Conservation (phyloP, 2,888 invertebrate species). For the Escarpia spicata region DNA sequence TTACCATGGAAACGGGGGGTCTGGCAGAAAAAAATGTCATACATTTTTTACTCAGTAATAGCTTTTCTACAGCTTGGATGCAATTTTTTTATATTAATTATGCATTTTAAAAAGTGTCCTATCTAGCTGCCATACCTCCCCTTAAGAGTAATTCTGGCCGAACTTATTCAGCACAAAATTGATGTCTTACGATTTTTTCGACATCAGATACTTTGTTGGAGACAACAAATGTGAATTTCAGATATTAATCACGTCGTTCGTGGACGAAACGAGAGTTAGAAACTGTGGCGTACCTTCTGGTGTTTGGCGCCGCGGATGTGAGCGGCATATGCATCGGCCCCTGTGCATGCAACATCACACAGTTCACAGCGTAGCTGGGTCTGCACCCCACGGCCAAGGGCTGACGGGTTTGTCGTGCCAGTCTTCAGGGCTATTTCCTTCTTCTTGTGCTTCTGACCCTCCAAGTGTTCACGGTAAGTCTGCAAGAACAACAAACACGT, state of each 20-base stretch:
- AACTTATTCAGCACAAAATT: no score
- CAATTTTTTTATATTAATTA: no score
- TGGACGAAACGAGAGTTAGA: neutral
- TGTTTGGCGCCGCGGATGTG: conserved; percentile 98
- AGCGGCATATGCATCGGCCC: conserved; percentile 97
- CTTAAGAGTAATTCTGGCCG: no score
- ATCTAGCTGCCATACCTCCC: no score
- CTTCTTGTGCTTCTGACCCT: conserved; percentile 99
- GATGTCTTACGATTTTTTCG: no score
- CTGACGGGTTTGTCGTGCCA: conserved; percentile 45
- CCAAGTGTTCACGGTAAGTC: conserved; percentile 94
- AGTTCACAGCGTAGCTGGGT: conserved; percentile 90
- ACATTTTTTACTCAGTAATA: no score
- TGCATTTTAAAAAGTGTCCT: no score
- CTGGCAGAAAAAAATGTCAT: no score
- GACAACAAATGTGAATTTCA: neutral
- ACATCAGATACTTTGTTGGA: neutral
- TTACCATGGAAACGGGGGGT: no score
- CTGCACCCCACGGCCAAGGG: neutral
- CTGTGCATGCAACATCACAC: conserved; percentile 98
- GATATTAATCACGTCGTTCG: neutral
- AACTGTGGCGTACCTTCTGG: conserved; percentile 77
- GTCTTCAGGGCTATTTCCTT: conserved; percentile 79
- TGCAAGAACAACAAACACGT: conserved; percentile 62
- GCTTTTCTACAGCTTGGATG: no score